Percentiles rank a stretch among this genome's conserved stretches.
phyloP scores from a whole-genome alignment of 2,113 vertebrate species.

The Pelecanus crispus region DNA sequence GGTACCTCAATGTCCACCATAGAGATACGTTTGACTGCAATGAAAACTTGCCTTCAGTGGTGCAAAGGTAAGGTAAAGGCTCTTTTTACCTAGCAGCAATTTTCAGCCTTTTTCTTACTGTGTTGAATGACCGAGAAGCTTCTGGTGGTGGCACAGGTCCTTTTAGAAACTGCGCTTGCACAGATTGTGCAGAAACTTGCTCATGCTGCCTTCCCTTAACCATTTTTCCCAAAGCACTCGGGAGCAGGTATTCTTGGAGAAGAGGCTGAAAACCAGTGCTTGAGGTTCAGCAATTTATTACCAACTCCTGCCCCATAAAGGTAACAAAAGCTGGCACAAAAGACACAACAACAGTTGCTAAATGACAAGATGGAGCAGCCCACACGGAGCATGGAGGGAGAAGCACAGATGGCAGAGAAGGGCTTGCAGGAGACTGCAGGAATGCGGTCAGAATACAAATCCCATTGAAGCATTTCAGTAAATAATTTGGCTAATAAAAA shows the following conservation, averaged over 20 bases:
- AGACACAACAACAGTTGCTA: constrained; percentile 33
- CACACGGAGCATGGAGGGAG: constrained; percentile 5
- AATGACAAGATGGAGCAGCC: constrained; percentile 47
- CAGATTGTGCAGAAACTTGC: neutral
- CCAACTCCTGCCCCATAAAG: neutral
- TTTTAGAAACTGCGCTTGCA: neutral
- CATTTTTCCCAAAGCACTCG: neutral
- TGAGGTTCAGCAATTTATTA: neutral
- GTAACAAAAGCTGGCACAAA: constrained; percentile 38
- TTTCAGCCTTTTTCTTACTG: neutral
- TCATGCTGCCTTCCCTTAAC: neutral
- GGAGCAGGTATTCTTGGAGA: neutral
- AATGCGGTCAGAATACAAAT: constrained; percentile 26
- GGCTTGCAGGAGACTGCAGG: constrained; percentile 10
- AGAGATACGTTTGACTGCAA: neutral
- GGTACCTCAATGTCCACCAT: fast-evolving
- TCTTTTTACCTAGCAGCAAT: neutral
- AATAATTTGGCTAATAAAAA: neutral
- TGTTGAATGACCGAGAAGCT: neutral
- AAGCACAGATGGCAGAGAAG: constrained; percentile 54
- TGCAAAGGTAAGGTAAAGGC: neutral
- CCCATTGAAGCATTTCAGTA: neutral
- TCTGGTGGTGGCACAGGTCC: neutral
- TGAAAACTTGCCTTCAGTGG: neutral
- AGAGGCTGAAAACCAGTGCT: neutral